These are phyloP conservation scores for Larimichthys crocea DNA, from an alignment of 2,113 vertebrate species.

Conservation along the genomic window DNA sequence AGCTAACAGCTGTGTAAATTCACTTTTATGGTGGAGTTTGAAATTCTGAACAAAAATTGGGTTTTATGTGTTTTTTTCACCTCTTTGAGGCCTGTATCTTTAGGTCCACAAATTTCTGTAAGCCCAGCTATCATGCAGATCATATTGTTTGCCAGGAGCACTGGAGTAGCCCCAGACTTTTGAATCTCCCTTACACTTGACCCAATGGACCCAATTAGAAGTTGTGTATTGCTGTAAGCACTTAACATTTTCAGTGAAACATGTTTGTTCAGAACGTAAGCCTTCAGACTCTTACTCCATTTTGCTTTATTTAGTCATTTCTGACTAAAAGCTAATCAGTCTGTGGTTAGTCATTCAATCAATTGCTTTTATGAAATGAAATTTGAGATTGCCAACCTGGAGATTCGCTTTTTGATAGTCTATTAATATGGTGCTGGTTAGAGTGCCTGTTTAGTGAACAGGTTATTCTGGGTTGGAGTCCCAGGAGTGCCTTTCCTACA, in stretches of 20 bases:
- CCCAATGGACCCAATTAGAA: background rate
- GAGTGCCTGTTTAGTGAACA: conserved; percentile 23
- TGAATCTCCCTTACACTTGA: background rate
- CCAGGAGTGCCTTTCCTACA: conserved; percentile 5
- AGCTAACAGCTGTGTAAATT: too few species aligned
- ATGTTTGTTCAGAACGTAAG: background rate
- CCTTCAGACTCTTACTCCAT: background rate
- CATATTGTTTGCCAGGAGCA: background rate
- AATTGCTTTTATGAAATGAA: too few species aligned
- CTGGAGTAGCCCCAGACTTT: background rate
- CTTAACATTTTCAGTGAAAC: background rate
- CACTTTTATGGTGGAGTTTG: background rate
- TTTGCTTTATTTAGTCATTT: background rate
- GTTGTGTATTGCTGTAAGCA: background rate
- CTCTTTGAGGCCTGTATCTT: background rate
- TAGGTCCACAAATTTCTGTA: background rate
- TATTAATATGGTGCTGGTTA: background rate
- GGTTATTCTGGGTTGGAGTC: conserved; percentile 15
- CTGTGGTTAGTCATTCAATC: background rate
- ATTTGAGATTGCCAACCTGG: too few species aligned
- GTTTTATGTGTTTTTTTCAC: background rate
- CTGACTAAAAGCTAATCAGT: background rate
- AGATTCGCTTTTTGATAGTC: too few species aligned
- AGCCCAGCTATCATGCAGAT: background rate
- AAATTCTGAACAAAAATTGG: background rate